Conservation (phyloP, 2,888 invertebrate genomes). For the Cyclophora albipunctata region DNA sequence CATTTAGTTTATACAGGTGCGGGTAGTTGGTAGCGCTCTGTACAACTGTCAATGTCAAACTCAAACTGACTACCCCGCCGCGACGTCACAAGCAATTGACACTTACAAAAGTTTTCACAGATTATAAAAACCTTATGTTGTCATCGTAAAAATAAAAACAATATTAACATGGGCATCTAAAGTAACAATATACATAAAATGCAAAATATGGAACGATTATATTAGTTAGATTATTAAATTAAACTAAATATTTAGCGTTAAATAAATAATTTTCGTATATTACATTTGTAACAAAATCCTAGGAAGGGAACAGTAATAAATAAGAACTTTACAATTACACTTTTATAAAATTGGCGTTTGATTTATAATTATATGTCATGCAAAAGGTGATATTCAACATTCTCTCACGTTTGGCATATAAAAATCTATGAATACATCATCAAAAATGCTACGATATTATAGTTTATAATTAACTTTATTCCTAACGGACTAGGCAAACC, state of each 20-base stretch:
- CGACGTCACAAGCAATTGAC: too few relatives aligned
- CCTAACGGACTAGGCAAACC: conserved; percentile 37
- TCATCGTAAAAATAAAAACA: conserved; percentile 32
- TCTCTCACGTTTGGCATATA: conserved; percentile 19
- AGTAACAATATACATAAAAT: conserved; percentile 71
- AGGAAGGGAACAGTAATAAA: conserved; percentile 43
- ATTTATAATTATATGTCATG: conserved; percentile 3
- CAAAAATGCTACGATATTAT: conserved; percentile 27
- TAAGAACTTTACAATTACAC: conserved; percentile 9
- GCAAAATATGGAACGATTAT: conserved; percentile 68
- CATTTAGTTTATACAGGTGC: conserved; percentile 37
- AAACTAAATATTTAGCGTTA: conserved; percentile 45
- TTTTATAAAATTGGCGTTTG: conserved; percentile 2
- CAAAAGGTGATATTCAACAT: conserved; percentile 5
- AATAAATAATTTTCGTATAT: conserved; percentile 50
- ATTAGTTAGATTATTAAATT: conserved; percentile 36
- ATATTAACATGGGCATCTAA: conserved; percentile 64
- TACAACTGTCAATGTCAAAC: conserved; percentile 15
- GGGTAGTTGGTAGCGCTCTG: conserved; percentile 12
- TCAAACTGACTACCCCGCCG: background rate
- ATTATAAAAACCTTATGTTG: conserved; percentile 16
- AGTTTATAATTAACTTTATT: conserved; percentile 28
- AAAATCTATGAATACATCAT: conserved; percentile 27
- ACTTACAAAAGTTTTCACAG: conserved; percentile 12
- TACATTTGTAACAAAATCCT: conserved; percentile 63